These are phyloP conservation scores for Protonemura montana DNA, from an alignment of 2,888 invertebrate species.

Conservation along the genomic window DNA sequence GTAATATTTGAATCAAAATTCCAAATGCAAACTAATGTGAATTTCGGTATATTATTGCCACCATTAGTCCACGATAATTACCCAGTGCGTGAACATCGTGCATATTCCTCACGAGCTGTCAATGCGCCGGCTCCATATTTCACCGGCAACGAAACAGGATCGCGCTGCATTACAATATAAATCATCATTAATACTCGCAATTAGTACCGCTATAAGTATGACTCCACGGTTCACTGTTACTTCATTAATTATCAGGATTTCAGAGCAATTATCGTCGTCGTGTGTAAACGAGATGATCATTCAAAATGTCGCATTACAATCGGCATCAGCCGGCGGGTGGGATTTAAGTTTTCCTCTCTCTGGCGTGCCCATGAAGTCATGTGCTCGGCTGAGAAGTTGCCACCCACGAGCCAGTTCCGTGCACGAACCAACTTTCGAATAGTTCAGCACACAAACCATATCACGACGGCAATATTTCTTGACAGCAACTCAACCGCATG, in stretches of 20 bases:
- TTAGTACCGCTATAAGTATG: conserved; percentile 31
- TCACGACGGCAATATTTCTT: background rate
- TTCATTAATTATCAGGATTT: conserved; percentile 41
- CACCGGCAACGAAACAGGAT: background rate
- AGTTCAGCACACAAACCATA: background rate
- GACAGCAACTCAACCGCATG: no score
- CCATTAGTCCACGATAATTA: conserved; percentile 1
- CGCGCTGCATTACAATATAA: conserved; percentile 10
- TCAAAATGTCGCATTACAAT: background rate
- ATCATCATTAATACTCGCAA: conserved; percentile 38
- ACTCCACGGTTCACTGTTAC: conserved; percentile 30
- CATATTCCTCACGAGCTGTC: conserved; percentile 22
- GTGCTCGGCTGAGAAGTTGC: background rate
- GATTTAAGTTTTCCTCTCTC: background rate
- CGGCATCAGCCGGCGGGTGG: background rate
- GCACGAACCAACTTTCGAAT: background rate
- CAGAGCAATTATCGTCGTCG: conserved; percentile 29
- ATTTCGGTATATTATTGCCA: background rate
- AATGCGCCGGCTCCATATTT: background rate
- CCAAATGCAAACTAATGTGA: conserved; percentile 4
- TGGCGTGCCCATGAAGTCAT: background rate
- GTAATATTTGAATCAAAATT: background rate
- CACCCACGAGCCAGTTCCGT: background rate
- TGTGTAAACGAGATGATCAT: background rate
- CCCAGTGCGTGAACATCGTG: background rate